These are phyloP conservation scores for Neofelis nebulosa DNA, from an alignment of 2,113 vertebrate genomes.

Conservation along the genomic window DNA sequence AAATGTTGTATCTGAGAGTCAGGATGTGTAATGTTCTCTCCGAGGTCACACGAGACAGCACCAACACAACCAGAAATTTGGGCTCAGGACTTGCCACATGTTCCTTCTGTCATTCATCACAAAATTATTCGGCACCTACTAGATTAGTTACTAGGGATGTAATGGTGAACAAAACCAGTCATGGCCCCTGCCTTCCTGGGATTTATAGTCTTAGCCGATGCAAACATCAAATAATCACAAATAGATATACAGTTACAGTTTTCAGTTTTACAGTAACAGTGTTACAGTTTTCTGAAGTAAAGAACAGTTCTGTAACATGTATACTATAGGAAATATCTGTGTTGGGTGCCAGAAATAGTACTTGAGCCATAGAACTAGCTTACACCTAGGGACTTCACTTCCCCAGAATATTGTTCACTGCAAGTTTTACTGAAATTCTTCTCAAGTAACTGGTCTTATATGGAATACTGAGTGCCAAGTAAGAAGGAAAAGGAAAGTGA, in stretches of 20 bases:
- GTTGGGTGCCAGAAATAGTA: background rate
- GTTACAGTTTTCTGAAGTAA: background rate
- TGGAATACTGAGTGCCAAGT: background rate
- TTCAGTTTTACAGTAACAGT: background rate
- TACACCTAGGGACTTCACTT: background rate
- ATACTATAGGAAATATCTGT: background rate
- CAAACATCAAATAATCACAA: background rate
- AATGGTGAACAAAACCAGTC: background rate
- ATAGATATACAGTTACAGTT: background rate
- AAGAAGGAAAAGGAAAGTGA: slow-evolving; percentile 14
- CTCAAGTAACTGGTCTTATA: background rate
- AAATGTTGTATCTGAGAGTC: background rate
- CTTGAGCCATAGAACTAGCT: background rate
- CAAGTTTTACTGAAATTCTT: background rate
- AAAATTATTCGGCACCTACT: background rate
- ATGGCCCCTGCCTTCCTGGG: background rate
- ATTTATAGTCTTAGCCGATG: background rate
- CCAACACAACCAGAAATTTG: background rate
- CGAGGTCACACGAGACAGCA: background rate
- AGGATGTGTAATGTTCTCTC: background rate
- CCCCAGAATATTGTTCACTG: background rate
- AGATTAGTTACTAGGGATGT: background rate
- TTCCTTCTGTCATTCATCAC: background rate
- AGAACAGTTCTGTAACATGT: background rate
- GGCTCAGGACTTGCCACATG: background rate